Evolutionary conservation across 2,888 invertebrate species (phyloP), one percentile per base, ranked within the genome.

Genomic region (Drosophila neonasuta): DNA sequence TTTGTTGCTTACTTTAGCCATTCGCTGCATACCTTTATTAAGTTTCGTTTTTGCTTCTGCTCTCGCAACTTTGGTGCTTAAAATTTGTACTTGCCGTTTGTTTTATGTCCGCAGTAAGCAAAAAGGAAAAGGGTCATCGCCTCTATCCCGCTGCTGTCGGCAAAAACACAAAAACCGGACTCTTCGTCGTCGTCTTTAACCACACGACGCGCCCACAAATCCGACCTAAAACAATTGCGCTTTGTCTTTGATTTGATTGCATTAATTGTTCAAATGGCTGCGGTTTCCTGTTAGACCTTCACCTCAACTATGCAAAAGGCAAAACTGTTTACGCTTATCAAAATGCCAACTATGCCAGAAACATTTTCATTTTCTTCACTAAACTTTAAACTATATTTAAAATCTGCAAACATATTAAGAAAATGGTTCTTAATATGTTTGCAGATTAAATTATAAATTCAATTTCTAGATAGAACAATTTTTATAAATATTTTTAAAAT

Each of bases 241-340:
- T 62, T 72, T 74, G 77, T 74, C 68, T 72, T 72, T 77, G 74
- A 63, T 74, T 74, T 74, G 73, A 74, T 77, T 74, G 74, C 73
- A 74, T 77, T 74, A 74, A 74, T 77, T 77, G 74, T 72, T 74
- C 49, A 60, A 77, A 68, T 72, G 59, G 15, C 44, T 72, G 73
- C 46, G 72, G 72, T 57, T 59, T 59, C 36, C 41, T 41, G 17
- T 8, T 4, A 17, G 24, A 32, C 13, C 20, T 36, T 52, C 17
- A 6, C 5, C 17, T 41, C 24, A 11, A 24, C 45, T 44, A 44
- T 42, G 9, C 13, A 29, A 32, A 32, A 32, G 45, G 39, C 15
- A 36, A 63, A 63, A 13, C 34, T 49, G 39, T 24, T 36, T 36
- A 11, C 10, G 9, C 34, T 41, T 42, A 42, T 45, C 15, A 17